Percentiles rank a stretch among this genome's conserved stretches.
Conservation (phyloP, 2,797 vertebrate genomes). For the Semotilus atromaculatus region DNA sequence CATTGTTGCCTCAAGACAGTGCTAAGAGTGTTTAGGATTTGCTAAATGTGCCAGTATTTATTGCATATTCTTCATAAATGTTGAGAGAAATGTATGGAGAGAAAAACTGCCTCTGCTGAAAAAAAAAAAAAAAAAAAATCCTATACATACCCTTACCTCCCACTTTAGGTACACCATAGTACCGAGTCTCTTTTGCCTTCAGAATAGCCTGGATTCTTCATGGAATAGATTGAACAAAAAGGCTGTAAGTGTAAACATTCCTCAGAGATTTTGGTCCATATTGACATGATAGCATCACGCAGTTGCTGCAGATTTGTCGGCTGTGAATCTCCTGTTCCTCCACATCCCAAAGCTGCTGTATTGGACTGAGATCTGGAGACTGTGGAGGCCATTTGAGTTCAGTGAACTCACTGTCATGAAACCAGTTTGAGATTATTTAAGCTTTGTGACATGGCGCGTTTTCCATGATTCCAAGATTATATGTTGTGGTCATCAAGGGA, state of each 20-base stretch:
- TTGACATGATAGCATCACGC: not conserved
- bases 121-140: not conserved
- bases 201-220: not conserved
- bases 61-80: conserved; percentile 16
- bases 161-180: not conserved
- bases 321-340: not conserved
- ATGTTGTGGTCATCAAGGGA: not conserved
- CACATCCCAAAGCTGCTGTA: not conserved
- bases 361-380: not conserved
- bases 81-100: not conserved
- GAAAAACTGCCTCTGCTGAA: not conserved
- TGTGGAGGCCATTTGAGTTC: not conserved
- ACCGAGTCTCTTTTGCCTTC: not conserved
- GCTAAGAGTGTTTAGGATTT: conserved; percentile 16
- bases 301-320: conserved; percentile 5
- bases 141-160: not conserved
- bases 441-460: conserved; percentile 18
- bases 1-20: conserved; percentile 31
- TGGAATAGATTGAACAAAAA: not conserved
- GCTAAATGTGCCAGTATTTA: conserved; percentile 2
- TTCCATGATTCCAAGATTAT: conserved; percentile 32
- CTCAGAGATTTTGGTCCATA: not conserved
- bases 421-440: not conserved
- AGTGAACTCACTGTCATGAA: not conserved
- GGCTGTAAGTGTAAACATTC: conserved; percentile 1